A percentile compares a stretch with the other conserved stretches of the same genome.
These are phyloP conservation scores for Microctenopoma stevenorrisi DNA, from an alignment of 2,797 vertebrate species.

Conservation along the genomic window DNA sequence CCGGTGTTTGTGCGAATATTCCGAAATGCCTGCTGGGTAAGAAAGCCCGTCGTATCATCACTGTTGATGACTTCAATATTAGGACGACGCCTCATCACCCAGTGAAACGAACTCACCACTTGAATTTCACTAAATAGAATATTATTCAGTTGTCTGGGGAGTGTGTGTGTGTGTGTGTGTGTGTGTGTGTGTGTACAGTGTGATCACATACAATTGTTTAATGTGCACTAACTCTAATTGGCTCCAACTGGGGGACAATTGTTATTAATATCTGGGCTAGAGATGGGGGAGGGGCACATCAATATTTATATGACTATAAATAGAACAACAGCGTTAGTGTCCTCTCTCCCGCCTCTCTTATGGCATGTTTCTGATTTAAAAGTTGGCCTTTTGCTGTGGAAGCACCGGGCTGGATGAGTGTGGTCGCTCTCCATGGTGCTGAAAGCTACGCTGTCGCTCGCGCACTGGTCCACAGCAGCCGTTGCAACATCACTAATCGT, in stretches of 20 bases:
- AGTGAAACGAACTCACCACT: constrained; percentile 12
- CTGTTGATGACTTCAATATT: background rate
- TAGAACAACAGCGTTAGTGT: constrained; percentile 74
- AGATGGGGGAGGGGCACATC: constrained; percentile 61
- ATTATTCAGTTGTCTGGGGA: constrained; percentile 1
- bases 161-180: constrained; percentile 5
- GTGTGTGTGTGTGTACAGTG: background rate
- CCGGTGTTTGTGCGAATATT: constrained; percentile 70
- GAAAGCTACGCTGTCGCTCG: constrained; percentile 45
- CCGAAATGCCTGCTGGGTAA: constrained; percentile 79
- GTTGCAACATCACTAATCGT: constrained; percentile 8
- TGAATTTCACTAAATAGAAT: constrained; percentile 1
- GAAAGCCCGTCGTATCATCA: constrained; percentile 55
- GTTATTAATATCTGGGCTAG: constrained; percentile 66
- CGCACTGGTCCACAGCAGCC: constrained; percentile 4
- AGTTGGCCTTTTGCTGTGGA: background rate
- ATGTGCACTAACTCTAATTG: constrained; percentile 39
- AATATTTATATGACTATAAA: constrained; percentile 84
- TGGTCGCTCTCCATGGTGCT: constrained; percentile 51
- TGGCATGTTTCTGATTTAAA: background rate
- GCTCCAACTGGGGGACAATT: constrained; percentile 40
- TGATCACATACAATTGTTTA: background rate
- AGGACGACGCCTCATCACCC: constrained; percentile 33
- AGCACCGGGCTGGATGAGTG: background rate
- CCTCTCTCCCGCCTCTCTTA: constrained; percentile 39